Evolutionary conservation across 2,888 invertebrate genomes (phyloP).

Genomic region (Dorcus hopei): DNA sequence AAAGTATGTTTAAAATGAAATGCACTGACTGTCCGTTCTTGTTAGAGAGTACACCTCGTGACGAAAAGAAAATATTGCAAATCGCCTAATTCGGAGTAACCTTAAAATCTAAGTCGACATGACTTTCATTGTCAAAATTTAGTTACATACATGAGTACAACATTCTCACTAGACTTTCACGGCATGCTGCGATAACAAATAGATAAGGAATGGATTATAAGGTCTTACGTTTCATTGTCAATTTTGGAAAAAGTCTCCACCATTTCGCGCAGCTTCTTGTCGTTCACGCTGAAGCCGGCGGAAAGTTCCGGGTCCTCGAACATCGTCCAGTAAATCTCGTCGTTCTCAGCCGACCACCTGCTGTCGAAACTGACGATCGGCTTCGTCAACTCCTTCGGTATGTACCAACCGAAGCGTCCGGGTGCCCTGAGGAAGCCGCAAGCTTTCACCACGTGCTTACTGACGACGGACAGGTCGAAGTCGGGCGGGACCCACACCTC

Average conservation of each 20-base stretch:
- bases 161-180: too few relatives aligned
- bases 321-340: constrained; percentile 54
- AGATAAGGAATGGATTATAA: too few relatives aligned
- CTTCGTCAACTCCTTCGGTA: constrained; percentile 49
- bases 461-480: constrained; percentile 52
- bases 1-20: too few relatives aligned
- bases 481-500: constrained; percentile 69
- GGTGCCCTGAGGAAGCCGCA: constrained; percentile 55
- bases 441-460: constrained; percentile 47
- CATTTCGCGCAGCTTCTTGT: constrained; percentile 5
- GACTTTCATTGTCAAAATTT: too few relatives aligned
- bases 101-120: too few relatives aligned
- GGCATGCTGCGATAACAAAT: too few relatives aligned
- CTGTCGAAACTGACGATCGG: constrained; percentile 32
- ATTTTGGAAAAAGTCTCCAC: constrained; percentile 12
- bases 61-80: too few relatives aligned
- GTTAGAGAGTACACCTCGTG: too few relatives aligned
- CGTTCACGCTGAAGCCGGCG: constrained; percentile 51
- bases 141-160: too few relatives aligned
- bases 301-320: constrained; percentile 51
- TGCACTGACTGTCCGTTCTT: too few relatives aligned
- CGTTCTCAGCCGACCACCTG: constrained; percentile 36
- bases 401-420: constrained; percentile 65
- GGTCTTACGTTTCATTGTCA: not conserved
- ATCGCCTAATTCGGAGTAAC: too few relatives aligned